Conservation (phyloP, 2,888 invertebrate genomes). For the Argyra leucocephala region DNA sequence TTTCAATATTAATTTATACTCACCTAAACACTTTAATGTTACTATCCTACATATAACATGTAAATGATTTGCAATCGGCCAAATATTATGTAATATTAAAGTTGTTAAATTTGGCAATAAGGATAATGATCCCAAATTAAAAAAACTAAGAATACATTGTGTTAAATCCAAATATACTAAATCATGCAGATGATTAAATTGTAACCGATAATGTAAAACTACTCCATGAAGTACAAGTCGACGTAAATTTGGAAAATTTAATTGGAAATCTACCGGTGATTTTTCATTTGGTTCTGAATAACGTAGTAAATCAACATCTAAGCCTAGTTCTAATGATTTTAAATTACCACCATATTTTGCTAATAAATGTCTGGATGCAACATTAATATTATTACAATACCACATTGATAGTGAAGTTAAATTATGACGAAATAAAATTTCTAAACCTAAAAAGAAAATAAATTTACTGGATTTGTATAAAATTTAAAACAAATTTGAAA, state of each 20-base stretch:
- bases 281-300: conserved; percentile 44
- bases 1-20: neutral
- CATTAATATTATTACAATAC: conserved; percentile 60
- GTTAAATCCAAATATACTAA: conserved; percentile 40
- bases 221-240: conserved; percentile 41
- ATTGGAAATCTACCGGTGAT: conserved; percentile 53
- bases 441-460: conserved; percentile 41
- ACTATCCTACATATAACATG: conserved; percentile 52
- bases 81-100: conserved; percentile 73
- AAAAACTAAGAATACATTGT: conserved; percentile 41
- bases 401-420: conserved; percentile 64
- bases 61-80: conserved; percentile 48
- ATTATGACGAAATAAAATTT: conserved; percentile 61
- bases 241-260: conserved; percentile 41
- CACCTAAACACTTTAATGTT: conserved; percentile 53
- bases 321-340: conserved; percentile 60
- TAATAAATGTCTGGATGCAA: conserved; percentile 55
- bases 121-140: conserved; percentile 44
- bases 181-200: conserved; percentile 37
- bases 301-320: conserved; percentile 54
- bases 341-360: conserved; percentile 61
- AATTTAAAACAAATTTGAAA: neutral
- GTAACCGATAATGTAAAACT: conserved; percentile 38
- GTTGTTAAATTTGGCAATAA: conserved; percentile 60
- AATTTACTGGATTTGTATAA: conserved; percentile 10